Base-by-base conservation (phyloP, 2,888 invertebrate species). In the Dyspetes luteomarginatus region DNA sequence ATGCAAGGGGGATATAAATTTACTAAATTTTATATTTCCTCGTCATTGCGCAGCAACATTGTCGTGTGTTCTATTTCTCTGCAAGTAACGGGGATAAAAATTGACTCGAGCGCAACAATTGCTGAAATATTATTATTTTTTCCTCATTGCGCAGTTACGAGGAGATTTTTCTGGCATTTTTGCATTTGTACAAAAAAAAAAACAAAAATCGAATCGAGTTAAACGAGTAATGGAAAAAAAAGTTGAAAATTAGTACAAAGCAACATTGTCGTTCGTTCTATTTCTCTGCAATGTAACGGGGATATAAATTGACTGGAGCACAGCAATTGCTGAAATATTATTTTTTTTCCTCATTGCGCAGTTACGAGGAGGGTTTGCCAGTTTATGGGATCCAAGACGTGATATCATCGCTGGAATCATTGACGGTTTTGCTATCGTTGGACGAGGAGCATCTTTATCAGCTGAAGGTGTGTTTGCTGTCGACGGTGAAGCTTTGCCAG, bases 401-500 rank as follows among this genome's bases (percentile, higher is more conserved):
- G 43, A 94, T 96, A 88, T 92, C 94, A 65, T 95, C 95, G 3
- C 91, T 96, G 5, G 96, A 96, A 89, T 95, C 95, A 0, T 89
- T 96, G 48, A 95, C 96, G 26, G 93, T 96, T 26, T 87, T 94
- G n/a, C 60, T 92, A 15, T 81, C 82, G 1, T 92, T 93, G 60
- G 92, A 93, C 88, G 92, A 84, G 26, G 92, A 93, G 74, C 93
- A 94, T 82, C 92, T 94, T 0, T 92, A 93, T 79, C 94, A 96
- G 26, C 89, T 96, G 55, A 94, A 95, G 88, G 93, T 94, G 1
- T 95, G 95, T 2, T 90, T 97, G 26, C 94, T 95, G 36, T 97
- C 97, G 87, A 95, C 96, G 71, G 96, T 97, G 15, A 94, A 93
- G 62, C 91, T 96, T 2, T 95, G 96, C 24, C 94, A 94, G 86